Percentiles rank a stretch among this genome's conserved stretches.
Conservation (phyloP, 2,797 vertebrate species). For the Rhynchotus rufescens region DNA sequence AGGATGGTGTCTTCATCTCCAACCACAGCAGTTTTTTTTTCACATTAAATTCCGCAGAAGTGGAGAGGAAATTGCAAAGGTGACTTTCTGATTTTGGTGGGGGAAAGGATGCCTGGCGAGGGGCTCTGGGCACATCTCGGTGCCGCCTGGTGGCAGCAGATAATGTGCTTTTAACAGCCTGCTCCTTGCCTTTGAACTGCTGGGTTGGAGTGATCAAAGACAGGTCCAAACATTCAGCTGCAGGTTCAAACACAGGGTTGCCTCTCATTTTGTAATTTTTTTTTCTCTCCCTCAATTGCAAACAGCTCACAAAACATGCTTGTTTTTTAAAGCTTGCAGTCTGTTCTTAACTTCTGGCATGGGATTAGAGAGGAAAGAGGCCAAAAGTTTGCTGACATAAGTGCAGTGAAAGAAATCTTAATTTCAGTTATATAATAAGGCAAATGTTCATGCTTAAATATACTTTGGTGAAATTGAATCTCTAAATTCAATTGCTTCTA, state of each 20-base stretch:
- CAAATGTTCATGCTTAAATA: not conserved
- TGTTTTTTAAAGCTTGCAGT: not conserved
- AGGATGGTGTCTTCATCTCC: not conserved
- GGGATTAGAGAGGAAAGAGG: not conserved
- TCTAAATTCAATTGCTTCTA: not conserved
- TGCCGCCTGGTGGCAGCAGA: conserved; percentile 75
- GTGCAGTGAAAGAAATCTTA: not conserved
- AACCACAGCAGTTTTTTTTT: not conserved
- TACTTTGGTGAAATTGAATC: not conserved
- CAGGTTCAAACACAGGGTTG: not conserved
- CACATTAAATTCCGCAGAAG: not conserved
- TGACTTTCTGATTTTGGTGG: not conserved
- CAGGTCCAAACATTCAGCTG: not conserved
- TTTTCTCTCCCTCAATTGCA: not conserved
- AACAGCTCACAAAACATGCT: not conserved
- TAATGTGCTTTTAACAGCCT: not conserved
- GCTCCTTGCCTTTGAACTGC: not conserved
- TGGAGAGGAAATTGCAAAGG: conserved; percentile 23
- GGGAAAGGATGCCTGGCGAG: not conserved
- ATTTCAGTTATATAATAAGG: not conserved
- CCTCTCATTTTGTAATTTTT: not conserved
- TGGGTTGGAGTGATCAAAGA: not conserved
- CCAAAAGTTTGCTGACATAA: not conserved
- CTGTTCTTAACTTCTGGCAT: conserved; percentile 15
- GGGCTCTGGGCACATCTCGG: conserved; percentile 13